Base-by-base conservation (phyloP, 1,140 invertebrate genomes). In the Spodoptera litura region DNA sequence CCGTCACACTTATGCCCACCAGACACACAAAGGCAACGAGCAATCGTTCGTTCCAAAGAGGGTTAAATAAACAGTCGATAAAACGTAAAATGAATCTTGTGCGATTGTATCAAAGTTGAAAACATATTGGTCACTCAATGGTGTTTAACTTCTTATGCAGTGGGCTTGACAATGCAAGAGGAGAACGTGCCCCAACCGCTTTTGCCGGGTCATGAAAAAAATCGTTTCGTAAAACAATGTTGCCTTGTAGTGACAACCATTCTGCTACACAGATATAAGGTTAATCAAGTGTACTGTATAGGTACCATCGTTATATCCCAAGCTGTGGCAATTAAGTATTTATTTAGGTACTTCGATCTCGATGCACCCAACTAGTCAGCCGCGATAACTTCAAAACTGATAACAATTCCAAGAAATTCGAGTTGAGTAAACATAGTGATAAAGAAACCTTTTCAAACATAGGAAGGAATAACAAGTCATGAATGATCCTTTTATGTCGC, bases 111-210 rank as follows among this genome's bases (percentile, higher is more conserved):
- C 74, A 90, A 85, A 87, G 91, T 86, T 82, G 71, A 88, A 73
- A 91, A 86, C 85, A 64, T 64, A 61, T 52, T 61, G 78, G 78
- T 76, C 61, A 80, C 61, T 76, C 55, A 76, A 59, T 11, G 73
- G 77, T 78, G 74, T 74, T 89, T 88, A 85, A 62, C 78, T 83
- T 85, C 82, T 93, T 93, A 75, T 84, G 75, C n/a, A 78, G 68
- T 71, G 78, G 81, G 64, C 68, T 38, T 53, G 64, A 88, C 81
- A 88, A 89, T 85, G 89, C 89, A 91, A 89, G 83, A 87, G 84
- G 89, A 93, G 90, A 94, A 93, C 91, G 90, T 92, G 90, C 87
- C 91, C 90, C 85, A 90, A 94, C 90, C 90, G 89, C 91, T 92
- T 92, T 93, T 88, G 89, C 89, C 87, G 82, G 85, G 89, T 92